These are phyloP conservation scores for Philotrypesis tridentata DNA, from an alignment of 1,140 invertebrate species.

Conservation along the genomic window DNA sequence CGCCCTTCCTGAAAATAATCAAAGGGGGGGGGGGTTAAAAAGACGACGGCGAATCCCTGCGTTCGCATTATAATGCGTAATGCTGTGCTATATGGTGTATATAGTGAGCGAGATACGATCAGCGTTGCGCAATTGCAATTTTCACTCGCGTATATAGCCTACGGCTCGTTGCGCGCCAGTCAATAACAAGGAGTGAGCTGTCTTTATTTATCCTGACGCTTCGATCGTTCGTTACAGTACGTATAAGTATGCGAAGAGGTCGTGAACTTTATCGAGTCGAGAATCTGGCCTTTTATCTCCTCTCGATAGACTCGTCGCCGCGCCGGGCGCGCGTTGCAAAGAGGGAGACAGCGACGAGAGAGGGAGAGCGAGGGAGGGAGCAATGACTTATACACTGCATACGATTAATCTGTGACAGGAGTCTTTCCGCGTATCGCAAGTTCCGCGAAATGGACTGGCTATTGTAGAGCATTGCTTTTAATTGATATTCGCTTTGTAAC, in stretches of 20 bases:
- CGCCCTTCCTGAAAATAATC: constrained; percentile 1
- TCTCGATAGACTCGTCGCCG: constrained; percentile 22
- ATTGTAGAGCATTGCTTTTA: constrained; percentile 38
- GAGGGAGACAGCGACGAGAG: neutral
- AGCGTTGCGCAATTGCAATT: neutral
- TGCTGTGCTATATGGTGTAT: too few relatives aligned
- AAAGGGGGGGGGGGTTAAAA: too few relatives aligned
- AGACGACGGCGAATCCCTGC: too few relatives aligned
- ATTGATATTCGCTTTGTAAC: constrained; percentile 14
- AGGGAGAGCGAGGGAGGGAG: neutral
- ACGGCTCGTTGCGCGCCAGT: neutral
- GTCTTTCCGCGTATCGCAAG: constrained; percentile 19
- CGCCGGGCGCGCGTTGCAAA: neutral
- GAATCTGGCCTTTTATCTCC: constrained; percentile 40
- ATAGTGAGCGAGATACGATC: neutral
- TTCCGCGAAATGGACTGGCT: constrained; percentile 19
- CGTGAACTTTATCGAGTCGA: constrained; percentile 48
- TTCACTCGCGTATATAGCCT: neutral
- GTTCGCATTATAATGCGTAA: too few relatives aligned
- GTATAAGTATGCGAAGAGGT: too few relatives aligned
- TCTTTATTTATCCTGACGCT: constrained; percentile 25
- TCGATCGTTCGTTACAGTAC: constrained; percentile 13
- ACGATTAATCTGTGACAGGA: constrained; percentile 35
- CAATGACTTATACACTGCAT: constrained; percentile 8
- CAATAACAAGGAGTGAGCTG: neutral